Evolutionary conservation across 2,797 vertebrate species (phyloP).

Genomic region (Hozukius guyotensis): DNA sequence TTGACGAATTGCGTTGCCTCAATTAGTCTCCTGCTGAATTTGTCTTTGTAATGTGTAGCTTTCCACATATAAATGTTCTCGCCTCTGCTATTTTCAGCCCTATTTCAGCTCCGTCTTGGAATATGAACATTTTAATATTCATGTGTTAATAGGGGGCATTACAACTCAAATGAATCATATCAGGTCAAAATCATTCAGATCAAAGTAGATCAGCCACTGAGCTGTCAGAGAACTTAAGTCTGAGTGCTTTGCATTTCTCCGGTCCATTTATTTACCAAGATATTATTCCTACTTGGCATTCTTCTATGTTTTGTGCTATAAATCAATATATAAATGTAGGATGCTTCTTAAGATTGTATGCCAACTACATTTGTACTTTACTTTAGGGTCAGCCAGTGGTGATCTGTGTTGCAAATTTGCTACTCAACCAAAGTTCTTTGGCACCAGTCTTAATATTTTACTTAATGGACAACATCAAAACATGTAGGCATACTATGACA

Average conservation of each 20-base stretch:
- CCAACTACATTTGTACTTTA: neutral
- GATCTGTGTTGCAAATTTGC: neutral
- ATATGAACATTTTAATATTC: slow-evolving; percentile 78
- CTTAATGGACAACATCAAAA: neutral
- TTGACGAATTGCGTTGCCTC: slow-evolving; percentile 83
- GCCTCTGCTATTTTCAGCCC: slow-evolving; percentile 80
- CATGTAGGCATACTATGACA: neutral
- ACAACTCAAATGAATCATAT: slow-evolving; percentile 69
- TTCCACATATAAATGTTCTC: slow-evolving; percentile 79
- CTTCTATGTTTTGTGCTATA: neutral
- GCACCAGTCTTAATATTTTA: neutral
- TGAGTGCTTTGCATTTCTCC: slow-evolving; percentile 22
- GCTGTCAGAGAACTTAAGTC: slow-evolving; percentile 31
- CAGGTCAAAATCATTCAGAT: slow-evolving; percentile 43
- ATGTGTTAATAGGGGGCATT: slow-evolving; percentile 75
- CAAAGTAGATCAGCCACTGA: slow-evolving; percentile 36
- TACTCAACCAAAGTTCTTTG: neutral
- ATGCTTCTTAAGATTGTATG: neutral
- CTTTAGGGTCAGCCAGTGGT: neutral
- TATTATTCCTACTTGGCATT: neutral
- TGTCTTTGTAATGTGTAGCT: slow-evolving; percentile 82
- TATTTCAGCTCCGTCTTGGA: slow-evolving; percentile 66
- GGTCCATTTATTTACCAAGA: slow-evolving; percentile 12
- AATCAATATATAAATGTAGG: neutral
- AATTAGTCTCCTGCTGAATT: slow-evolving; percentile 83